Evolutionary conservation across 2,888 invertebrate genomes (phyloP).

Genomic region (Drepanosiphum platanoidis): DNA sequence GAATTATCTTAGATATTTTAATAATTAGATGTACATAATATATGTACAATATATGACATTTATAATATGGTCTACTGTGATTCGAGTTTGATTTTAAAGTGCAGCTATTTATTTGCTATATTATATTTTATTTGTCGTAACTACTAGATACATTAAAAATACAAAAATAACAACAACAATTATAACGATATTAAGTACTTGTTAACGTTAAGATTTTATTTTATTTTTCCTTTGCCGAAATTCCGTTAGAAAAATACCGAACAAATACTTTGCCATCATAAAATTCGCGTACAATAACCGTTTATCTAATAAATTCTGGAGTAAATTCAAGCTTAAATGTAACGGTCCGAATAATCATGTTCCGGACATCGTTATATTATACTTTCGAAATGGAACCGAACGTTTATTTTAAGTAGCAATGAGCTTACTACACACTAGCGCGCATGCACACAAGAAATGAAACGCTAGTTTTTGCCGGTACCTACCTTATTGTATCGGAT

Average conservation of each 20-base stretch:
- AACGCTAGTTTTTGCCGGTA: constrained; percentile 31
- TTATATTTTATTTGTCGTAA: no score
- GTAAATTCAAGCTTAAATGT: not conserved
- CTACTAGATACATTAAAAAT: no score
- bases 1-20: no score
- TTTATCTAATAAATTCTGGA: not conserved
- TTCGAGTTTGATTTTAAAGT: no score
- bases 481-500: constrained; percentile 56
- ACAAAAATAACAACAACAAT: no score
- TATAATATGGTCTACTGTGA: no score
- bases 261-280: not conserved
- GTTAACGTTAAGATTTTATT: no score
- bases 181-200: no score
- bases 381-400: not conserved
- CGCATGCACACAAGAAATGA: constrained; percentile 7
- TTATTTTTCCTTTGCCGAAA: not conserved
- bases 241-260: not conserved
- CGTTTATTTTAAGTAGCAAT: constrained; percentile 14
- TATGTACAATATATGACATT: no score
- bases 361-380: not conserved
- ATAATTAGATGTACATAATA: no score
- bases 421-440: not conserved
- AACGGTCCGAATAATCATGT: not conserved
- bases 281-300: not conserved
- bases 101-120: no score